Evolutionary conservation across 2,113 vertebrate genomes (phyloP), one percentile per base, ranked within the genome.

Genomic region (Anser cygnoides): DNA sequence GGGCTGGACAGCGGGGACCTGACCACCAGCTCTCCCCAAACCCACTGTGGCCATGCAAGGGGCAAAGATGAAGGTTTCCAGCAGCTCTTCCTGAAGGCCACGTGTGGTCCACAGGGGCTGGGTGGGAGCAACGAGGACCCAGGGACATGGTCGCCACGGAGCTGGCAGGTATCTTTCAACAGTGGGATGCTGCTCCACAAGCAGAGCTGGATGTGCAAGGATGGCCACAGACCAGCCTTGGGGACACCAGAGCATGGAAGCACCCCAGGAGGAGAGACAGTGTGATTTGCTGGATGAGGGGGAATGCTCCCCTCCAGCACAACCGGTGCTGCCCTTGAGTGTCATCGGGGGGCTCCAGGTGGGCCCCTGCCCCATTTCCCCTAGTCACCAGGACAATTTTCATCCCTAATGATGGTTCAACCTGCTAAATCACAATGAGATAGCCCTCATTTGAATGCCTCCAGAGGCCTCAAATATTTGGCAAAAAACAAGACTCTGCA

Each of bases 121-220:
- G 58, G 35, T 52, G 79, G 35, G 71, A 87, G 81, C 81, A 89
- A n/a, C 3, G 75, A 77, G 85, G 37, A n/a, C 16, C 46, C 18
- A 23, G 23, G 54, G 46, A 44, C 18, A 35, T n/a, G 31, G 67
- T 2, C 50, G 21, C 25, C 26, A 7, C 11, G 21, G 66, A 46
- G 26, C 11, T 78, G 39, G 35, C 21, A 57, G 29, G 55, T 2
- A 49, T 5, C 54, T 6, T 16, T 33, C 4, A 3, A 9, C 18
- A 79, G 46, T 0, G 0, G 63, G 59, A 63, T 72, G 87, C 39
- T 80, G 62, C 68, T 84, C 39, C 33, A 59, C 20, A 44, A 61
- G 11, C 1, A 0, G 1, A 18, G 20, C 20, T 49, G 46, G 46
- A 21, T 22, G 21, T 10, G 46, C 20, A 21, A 22, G 46, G 46